A percentile compares a stretch with the other conserved stretches of the same genome.
Evolutionary conservation across 2,797 vertebrate species (phyloP).

Genomic region (Aulostomus chinensis): DNA sequence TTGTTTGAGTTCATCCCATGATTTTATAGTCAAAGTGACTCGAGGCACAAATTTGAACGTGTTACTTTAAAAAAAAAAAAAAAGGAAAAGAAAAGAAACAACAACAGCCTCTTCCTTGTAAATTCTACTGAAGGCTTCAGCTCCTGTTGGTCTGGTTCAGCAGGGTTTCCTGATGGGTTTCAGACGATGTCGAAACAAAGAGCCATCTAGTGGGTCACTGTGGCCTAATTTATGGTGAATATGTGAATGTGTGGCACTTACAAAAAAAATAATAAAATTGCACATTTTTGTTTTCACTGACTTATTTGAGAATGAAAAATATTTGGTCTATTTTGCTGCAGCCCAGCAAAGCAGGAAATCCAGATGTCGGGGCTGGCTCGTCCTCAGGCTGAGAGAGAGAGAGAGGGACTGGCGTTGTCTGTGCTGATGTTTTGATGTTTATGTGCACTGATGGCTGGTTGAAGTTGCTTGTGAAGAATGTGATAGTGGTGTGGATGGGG

Average conservation of each 20-base stretch:
- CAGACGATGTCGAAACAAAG: constrained; percentile 72
- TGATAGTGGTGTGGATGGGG: constrained; percentile 26
- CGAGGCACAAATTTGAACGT: neutral
- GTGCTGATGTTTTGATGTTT: constrained; percentile 48
- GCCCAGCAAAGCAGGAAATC: constrained; percentile 31
- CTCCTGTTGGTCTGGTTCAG: constrained; percentile 47
- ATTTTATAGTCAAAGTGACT: constrained; percentile 23
- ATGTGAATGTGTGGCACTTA: too few relatives aligned
- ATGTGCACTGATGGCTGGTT: constrained; percentile 44
- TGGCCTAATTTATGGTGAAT: constrained; percentile 71
- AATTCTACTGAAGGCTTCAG: constrained; percentile 47
- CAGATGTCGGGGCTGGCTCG: constrained; percentile 1
- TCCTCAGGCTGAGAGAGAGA: too few relatives aligned
- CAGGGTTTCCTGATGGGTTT: constrained; percentile 72
- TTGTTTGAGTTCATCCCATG: constrained; percentile 16
- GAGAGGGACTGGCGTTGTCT: constrained; percentile 7
- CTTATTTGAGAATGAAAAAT: neutral
- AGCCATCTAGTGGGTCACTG: constrained; percentile 66
- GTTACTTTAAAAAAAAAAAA: constrained; percentile 38
- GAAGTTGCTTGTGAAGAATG: constrained; percentile 39
- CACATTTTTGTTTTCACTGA: too few relatives aligned
- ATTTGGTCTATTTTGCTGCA: neutral
- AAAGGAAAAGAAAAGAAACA: too few relatives aligned
- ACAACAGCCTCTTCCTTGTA: constrained; percentile 38
- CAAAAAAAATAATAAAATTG: too few relatives aligned